phyloP scores from a whole-genome alignment of 2,113 vertebrate genomes.

The Podarcis cretensis region DNA sequence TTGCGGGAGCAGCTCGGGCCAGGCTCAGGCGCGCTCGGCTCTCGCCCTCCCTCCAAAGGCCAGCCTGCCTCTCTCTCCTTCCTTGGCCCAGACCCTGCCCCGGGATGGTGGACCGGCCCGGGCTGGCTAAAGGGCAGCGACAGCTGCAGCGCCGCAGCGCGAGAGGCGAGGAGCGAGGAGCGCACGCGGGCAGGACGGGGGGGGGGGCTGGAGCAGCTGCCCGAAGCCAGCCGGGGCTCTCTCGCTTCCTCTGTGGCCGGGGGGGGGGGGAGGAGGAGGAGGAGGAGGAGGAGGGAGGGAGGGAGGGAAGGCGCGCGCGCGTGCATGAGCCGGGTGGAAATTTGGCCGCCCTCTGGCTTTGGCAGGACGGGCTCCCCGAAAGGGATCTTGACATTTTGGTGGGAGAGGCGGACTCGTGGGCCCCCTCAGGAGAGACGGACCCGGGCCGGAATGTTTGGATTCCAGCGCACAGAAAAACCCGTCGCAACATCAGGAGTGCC shows the following conservation, averaged over 20 bases:
- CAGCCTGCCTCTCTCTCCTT: constrained; percentile 9
- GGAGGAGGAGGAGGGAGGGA: background rate
- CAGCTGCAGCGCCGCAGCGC: constrained; percentile 55
- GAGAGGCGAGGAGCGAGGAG: rapidly evolving
- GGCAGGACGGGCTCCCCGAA: background rate
- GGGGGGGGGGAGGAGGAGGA: no score
- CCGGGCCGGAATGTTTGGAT: no score
- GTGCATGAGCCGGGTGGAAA: background rate
- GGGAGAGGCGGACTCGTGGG: no score
- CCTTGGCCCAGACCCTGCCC: constrained; percentile 50
- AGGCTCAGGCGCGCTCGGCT: background rate
- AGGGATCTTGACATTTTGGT: no score
- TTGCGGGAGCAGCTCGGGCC: background rate
- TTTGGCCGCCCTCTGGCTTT: background rate
- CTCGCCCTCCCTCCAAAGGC: background rate
- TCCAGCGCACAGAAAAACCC: no score
- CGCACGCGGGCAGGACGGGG: background rate
- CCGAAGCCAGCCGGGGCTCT: background rate
- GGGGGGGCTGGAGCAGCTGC: background rate
- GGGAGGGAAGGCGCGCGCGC: background rate
- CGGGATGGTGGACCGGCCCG: constrained; percentile 17
- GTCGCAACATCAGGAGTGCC: no score
- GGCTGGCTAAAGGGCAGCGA: constrained; percentile 52
- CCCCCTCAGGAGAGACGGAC: no score
- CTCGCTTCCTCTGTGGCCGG: background rate